phyloP scores from a whole-genome alignment of 2,797 vertebrate genomes.

The Microtus obscurus region DNA sequence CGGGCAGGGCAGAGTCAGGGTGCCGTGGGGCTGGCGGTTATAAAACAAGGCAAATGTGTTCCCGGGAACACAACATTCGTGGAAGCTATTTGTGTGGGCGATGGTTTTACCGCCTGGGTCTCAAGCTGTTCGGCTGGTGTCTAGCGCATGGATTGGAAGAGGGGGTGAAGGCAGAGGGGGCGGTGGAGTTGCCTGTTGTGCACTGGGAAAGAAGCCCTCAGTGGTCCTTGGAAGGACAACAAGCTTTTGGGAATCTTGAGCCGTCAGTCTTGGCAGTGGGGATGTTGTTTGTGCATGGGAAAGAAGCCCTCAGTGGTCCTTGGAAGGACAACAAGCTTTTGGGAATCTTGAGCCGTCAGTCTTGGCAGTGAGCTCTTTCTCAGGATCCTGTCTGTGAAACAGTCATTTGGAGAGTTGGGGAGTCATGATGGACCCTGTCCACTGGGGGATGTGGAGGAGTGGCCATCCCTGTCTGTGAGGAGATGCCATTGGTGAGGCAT shows the following conservation, averaged over 20 bases:
- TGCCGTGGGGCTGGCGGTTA: neutral
- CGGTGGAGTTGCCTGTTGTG: neutral
- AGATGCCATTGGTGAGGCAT: neutral
- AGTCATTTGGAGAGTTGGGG: neutral
- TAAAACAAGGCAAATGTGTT: neutral
- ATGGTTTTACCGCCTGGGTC: neutral
- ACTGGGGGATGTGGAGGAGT: neutral
- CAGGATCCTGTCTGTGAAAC: neutral
- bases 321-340: neutral
- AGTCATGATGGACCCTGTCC: neutral
- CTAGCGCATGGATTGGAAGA: neutral
- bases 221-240: neutral
- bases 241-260: neutral
- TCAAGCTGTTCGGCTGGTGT: conserved; percentile 31
- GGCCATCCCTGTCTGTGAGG: neutral
- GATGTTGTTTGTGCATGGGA: neutral
- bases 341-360: neutral
- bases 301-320: neutral
- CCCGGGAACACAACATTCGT: conserved; percentile 31
- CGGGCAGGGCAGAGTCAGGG: neutral
- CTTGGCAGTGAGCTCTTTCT: neutral
- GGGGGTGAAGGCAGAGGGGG: neutral
- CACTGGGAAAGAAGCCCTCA: neutral
- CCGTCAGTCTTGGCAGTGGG: neutral
- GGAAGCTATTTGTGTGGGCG: conserved; percentile 22